phyloP scores from a whole-genome alignment of 2,888 invertebrate genomes.

The Mechanitis mazaeus region DNA sequence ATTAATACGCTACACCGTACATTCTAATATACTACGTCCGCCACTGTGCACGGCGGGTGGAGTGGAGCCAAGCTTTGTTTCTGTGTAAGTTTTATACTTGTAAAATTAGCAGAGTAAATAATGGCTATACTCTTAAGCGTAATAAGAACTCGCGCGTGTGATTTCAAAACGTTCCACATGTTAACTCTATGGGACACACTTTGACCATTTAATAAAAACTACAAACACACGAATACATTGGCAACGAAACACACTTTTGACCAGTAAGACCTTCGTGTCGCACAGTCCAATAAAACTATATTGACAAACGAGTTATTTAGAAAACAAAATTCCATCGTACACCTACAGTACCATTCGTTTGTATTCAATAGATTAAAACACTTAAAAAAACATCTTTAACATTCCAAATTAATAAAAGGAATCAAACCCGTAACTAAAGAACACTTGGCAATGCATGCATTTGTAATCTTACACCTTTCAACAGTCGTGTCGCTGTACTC shows the following conservation, averaged over 20 bases:
- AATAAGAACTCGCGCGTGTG: no score
- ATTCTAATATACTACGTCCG: not conserved
- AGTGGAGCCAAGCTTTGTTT: no score
- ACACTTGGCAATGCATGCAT: slow-evolving; percentile 25
- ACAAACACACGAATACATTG: no score
- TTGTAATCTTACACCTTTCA: slow-evolving; percentile 42
- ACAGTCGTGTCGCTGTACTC: slow-evolving; percentile 37
- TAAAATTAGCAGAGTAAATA: no score
- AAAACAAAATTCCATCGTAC: not conserved
- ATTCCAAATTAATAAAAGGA: slow-evolving; percentile 14
- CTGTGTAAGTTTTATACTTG: no score
- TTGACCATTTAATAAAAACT: no score
- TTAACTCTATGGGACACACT: no score
- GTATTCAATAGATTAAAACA: not conserved
- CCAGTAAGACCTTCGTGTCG: no score
- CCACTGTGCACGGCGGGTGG: no score
- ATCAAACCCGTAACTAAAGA: slow-evolving; percentile 25
- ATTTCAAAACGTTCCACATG: no score
- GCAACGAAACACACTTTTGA: no score
- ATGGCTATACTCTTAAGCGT: no score
- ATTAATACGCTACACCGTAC: not conserved
- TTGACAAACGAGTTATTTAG: not conserved
- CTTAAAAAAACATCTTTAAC: slow-evolving; percentile 2
- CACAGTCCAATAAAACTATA: not conserved
- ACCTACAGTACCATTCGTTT: not conserved